Evolutionary conservation across 1,140 invertebrate genomes (phyloP).

Genomic region (Drosophila nigromelanica): DNA sequence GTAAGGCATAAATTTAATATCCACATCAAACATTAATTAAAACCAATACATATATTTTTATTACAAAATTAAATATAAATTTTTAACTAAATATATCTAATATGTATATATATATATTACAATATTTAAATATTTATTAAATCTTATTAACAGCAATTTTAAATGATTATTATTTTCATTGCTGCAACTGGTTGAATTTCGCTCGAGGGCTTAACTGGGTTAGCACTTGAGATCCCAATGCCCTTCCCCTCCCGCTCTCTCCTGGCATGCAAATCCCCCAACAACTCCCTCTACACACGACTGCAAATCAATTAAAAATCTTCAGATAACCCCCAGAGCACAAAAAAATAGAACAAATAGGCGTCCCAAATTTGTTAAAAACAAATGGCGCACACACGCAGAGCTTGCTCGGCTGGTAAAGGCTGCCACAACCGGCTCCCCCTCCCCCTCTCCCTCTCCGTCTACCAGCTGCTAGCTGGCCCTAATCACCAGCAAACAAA

Average conservation of each 20-base stretch:
- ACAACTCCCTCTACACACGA: background rate
- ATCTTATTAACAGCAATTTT: too few relatives aligned
- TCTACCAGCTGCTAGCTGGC: slow-evolving; percentile 22
- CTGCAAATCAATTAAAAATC: slow-evolving; percentile 51
- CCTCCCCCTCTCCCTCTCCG: background rate
- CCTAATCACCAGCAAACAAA: slow-evolving; percentile 80
- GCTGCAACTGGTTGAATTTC: background rate
- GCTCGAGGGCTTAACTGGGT: slow-evolving; percentile 25
- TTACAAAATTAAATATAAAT: too few relatives aligned
- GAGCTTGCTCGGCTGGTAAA: slow-evolving; percentile 13
- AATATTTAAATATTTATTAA: too few relatives aligned
- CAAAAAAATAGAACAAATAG: slow-evolving; percentile 1
- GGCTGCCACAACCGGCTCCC: too few relatives aligned
- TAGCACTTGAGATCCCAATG: slow-evolving; percentile 17
- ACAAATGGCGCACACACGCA: slow-evolving; percentile 45
- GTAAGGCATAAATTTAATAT: too few relatives aligned
- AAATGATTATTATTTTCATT: too few relatives aligned
- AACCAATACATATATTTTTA: too few relatives aligned
- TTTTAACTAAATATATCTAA: too few relatives aligned
- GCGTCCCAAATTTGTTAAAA: slow-evolving; percentile 41
- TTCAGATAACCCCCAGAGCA: slow-evolving; percentile 14
- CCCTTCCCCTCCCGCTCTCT: background rate
- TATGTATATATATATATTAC: background rate
- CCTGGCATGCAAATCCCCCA: slow-evolving; percentile 9
- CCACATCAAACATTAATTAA: too few relatives aligned